A percentile compares a stretch with the other conserved stretches of the same genome.
These are phyloP conservation scores for Pinctada fucata DNA, from an alignment of 2,888 invertebrate species.

Conservation along the genomic window DNA sequence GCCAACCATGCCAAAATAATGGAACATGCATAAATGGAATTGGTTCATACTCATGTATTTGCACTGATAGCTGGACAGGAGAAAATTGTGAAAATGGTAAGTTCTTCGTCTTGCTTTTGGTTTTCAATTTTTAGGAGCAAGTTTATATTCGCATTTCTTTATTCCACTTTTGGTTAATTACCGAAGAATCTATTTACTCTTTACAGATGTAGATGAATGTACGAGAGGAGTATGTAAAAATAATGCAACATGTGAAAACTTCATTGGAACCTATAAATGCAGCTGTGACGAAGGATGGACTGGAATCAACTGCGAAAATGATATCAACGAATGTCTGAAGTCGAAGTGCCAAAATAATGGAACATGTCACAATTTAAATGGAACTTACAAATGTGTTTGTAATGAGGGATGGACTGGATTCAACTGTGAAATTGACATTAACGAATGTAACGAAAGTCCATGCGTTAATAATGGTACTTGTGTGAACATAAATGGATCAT, in stretches of 20 bases:
- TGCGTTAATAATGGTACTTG: background rate
- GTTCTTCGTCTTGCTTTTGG: too few species aligned
- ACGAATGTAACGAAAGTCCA: slow-evolving; percentile 35
- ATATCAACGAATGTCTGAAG: background rate
- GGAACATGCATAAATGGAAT: slow-evolving; percentile 38
- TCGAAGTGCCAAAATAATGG: slow-evolving; percentile 4
- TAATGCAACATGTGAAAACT: slow-evolving; percentile 33
- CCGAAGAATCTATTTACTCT: too few species aligned
- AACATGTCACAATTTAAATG: slow-evolving; percentile 10
- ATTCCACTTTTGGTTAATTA: too few species aligned
- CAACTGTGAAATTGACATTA: slow-evolving; percentile 11
- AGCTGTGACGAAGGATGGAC: slow-evolving; percentile 33
- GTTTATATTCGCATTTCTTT: too few species aligned
- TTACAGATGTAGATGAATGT: slow-evolving; percentile 37
- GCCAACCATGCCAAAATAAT: slow-evolving; percentile 49
- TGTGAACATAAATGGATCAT: slow-evolving; percentile 28
- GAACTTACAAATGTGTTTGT: slow-evolving; percentile 79
- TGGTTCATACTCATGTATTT: slow-evolving; percentile 50
- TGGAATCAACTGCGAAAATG: slow-evolving; percentile 36
- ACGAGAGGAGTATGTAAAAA: slow-evolving; percentile 15
- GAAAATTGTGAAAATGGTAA: slow-evolving; percentile 33
- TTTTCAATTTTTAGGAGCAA: too few species aligned
- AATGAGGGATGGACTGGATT: slow-evolving; percentile 62
- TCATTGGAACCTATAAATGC: slow-evolving; percentile 31
- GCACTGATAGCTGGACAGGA: slow-evolving; percentile 50